Conservation (phyloP, 1,140 invertebrate genomes). For the Aphelenchoides fujianensis region DNA sequence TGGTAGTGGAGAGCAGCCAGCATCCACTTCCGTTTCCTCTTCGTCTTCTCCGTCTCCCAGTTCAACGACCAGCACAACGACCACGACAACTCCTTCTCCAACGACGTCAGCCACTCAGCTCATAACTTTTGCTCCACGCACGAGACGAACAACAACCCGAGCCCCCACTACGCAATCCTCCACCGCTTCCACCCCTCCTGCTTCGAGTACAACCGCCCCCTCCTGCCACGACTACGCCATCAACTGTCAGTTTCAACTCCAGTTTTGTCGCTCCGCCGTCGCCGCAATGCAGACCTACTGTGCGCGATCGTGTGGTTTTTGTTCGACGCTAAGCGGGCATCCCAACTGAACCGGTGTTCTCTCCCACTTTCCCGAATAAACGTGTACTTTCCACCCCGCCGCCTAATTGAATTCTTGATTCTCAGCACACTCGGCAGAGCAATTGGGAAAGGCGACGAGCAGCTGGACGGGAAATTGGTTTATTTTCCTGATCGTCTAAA, state of each 20-base stretch:
- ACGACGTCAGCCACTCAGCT: neutral
- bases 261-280: slow-evolving; percentile 2
- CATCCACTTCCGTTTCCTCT: neutral
- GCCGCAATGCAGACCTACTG: slow-evolving; percentile 11
- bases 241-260: slow-evolving; percentile 18
- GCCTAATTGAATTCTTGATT: neutral
- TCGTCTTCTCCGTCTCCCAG: neutral
- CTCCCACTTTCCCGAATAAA: no score
- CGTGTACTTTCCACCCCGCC: no score
- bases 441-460: neutral
- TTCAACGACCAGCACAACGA: neutral
- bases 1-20: neutral
- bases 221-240: slow-evolving; percentile 13
- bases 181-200: neutral
- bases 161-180: neutral
- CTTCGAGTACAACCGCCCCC: neutral
- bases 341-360: slow-evolving; percentile 1
- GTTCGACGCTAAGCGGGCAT: neutral
- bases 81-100: neutral
- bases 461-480: neutral
- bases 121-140: no score
- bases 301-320: neutral
- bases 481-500: no score
- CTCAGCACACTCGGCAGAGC: neutral
- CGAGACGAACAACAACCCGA: neutral